phyloP scores from a whole-genome alignment of 2,888 invertebrate genomes.

The Drosophila meridionalis region DNA sequence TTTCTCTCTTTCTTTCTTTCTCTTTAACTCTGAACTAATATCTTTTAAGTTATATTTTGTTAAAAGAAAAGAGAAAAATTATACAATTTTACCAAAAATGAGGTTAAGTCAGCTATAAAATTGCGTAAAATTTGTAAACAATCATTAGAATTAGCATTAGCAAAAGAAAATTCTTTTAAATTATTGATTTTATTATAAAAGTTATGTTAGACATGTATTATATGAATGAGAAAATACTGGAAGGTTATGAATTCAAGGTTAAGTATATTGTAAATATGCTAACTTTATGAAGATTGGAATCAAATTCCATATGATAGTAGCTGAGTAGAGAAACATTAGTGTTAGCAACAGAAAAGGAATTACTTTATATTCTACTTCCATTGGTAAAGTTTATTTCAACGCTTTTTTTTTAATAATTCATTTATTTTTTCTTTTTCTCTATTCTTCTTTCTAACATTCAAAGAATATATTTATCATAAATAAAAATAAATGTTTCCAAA shows the following conservation, averaged over 20 bases:
- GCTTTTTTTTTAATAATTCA: neutral
- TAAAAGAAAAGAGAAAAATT: neutral
- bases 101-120: neutral
- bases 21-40: neutral
- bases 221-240: neutral
- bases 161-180: neutral
- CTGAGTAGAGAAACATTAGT: neutral
- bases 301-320: neutral
- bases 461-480: constrained; percentile 16
- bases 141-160: neutral
- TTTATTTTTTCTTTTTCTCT: neutral
- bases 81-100: neutral
- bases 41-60: neutral
- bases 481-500: constrained; percentile 39
- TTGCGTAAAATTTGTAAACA: neutral
- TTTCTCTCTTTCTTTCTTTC: neutral
- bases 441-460: neutral
- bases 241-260: neutral
- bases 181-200: neutral
- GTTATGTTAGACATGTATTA: neutral
- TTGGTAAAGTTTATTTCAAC: neutral
- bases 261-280: neutral
- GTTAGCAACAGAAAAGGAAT: neutral
- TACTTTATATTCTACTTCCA: neutral
- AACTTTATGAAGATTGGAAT: neutral